Evolutionary conservation across 2,113 vertebrate genomes (phyloP).

Genomic region (Cyprinus carpio): DNA sequence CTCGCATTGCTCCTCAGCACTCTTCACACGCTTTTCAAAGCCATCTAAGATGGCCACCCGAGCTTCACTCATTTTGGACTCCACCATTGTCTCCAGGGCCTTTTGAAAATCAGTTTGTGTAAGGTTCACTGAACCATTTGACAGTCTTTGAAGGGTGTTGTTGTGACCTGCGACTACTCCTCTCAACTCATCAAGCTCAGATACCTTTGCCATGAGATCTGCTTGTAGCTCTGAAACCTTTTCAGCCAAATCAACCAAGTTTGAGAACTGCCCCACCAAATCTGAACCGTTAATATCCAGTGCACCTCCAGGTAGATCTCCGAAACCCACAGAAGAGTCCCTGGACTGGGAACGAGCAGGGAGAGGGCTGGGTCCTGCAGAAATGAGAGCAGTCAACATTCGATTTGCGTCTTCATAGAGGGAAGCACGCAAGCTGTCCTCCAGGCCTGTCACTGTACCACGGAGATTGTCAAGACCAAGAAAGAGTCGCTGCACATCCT

Average conservation of each 20-base stretch:
- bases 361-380: slow-evolving; percentile 69
- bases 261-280: slow-evolving; percentile 70
- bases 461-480: slow-evolving; percentile 85
- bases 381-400: slow-evolving; percentile 84
- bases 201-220: slow-evolving; percentile 78
- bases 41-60: slow-evolving; percentile 81
- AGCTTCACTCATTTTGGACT: slow-evolving; percentile 78
- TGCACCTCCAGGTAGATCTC: slow-evolving; percentile 81
- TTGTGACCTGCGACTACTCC: slow-evolving; percentile 85
- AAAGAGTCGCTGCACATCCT: slow-evolving; percentile 83
- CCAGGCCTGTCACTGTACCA: slow-evolving; percentile 80
- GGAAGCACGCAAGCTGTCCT: slow-evolving; percentile 80
- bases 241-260: slow-evolving; percentile 79
- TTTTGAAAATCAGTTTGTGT: slow-evolving; percentile 49
- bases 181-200: slow-evolving; percentile 82
- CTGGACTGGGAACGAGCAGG: slow-evolving; percentile 58
- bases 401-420: slow-evolving; percentile 86
- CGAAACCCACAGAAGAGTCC: slow-evolving; percentile 79
- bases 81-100: slow-evolving; percentile 70
- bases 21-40: slow-evolving; percentile 84
- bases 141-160: slow-evolving; percentile 79
- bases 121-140: slow-evolving; percentile 72
- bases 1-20: slow-evolving; percentile 79
- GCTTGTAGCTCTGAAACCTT: slow-evolving; percentile 83
- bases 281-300: slow-evolving; percentile 75